Base-by-base conservation (phyloP, 2,888 invertebrate genomes). In the Dynastes grantii region DNA sequence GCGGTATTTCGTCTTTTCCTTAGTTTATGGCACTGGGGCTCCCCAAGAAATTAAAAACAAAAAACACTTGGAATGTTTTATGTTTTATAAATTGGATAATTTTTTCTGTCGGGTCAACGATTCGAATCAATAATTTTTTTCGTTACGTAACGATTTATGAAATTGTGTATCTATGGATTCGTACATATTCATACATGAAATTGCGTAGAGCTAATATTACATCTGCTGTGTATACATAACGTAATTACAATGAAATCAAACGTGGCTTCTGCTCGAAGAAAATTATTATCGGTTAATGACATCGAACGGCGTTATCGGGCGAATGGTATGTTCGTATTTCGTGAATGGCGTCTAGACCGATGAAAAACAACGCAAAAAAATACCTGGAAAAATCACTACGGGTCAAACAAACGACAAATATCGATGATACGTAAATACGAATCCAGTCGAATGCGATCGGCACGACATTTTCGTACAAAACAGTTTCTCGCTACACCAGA, bases 311-410 rank as follows among this genome's bases (percentile, higher is more conserved):
- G 71, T 71, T 71, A 58, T 58, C 71, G 37, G 64, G 13, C 16
- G 68, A 51, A 51, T 13, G 27, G 32, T 71, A 37, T 5, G 32
- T 37, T 37, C 32, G 32, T 37, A 58, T 71, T 71, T 71, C 22
- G 55, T 55, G 58, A 55, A 55, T 71, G 37, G 58, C 55, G 71
- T 71, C 71, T 71, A 71, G 71, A 71, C 71, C 55, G 55, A 22
- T 32, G 71, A 55, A 71, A 71, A 71, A 58, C 71, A 71, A 29
- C 55, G 71, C 32, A 58, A 71, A 71, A 71, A 71, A 71, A 32
- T 55, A 32, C 16, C 16, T 32, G 58, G 32, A 58, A 71, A 53
- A 58, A n/a, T 22, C 27, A 37, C 29, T 37, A 8, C 53, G 22
- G 53, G 32, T 71, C 49, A 71, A 37, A 37, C 37, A 71, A 71